phyloP scores from a whole-genome alignment of 2,888 invertebrate species.

The Bugulina stolonifera region DNA sequence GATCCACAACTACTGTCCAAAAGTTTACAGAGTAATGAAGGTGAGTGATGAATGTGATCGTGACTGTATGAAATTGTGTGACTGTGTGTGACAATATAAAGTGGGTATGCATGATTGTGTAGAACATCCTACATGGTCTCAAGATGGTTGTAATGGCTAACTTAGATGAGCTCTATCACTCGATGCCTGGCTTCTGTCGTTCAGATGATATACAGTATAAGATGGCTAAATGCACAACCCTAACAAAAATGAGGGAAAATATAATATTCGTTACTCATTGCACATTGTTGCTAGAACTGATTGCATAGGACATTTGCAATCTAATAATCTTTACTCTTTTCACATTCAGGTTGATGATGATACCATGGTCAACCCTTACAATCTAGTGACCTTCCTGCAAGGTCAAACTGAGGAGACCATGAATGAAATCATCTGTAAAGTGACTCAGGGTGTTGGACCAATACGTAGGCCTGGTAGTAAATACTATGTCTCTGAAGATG shows the following conservation, averaged over 20 bases:
- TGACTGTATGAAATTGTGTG: too few species aligned
- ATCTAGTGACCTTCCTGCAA: background rate
- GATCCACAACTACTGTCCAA: background rate
- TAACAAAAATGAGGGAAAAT: background rate
- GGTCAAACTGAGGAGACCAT: conserved; percentile 14
- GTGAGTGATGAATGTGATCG: too few species aligned
- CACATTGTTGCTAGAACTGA: too few species aligned
- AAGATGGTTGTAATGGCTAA: too few species aligned
- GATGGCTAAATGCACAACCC: too few species aligned
- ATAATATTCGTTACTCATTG: background rate
- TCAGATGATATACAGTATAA: too few species aligned
- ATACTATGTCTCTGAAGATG: conserved; percentile 22
- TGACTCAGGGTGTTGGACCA: conserved; percentile 17
- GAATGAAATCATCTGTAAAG: conserved; percentile 12
- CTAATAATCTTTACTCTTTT: too few species aligned
- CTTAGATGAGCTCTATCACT: too few species aligned
- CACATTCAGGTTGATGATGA: conserved; percentile 25
- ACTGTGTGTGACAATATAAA: too few species aligned
- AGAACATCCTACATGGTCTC: too few species aligned
- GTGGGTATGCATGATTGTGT: too few species aligned
- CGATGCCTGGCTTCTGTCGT: too few species aligned
- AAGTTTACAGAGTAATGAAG: conserved; percentile 17
- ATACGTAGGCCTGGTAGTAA: conserved; percentile 18
- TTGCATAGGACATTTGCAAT: background rate
- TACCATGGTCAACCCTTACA: conserved; percentile 23